Evolutionary conservation across 2,797 vertebrate genomes (phyloP).

Genomic region (Picus viridis): DNA sequence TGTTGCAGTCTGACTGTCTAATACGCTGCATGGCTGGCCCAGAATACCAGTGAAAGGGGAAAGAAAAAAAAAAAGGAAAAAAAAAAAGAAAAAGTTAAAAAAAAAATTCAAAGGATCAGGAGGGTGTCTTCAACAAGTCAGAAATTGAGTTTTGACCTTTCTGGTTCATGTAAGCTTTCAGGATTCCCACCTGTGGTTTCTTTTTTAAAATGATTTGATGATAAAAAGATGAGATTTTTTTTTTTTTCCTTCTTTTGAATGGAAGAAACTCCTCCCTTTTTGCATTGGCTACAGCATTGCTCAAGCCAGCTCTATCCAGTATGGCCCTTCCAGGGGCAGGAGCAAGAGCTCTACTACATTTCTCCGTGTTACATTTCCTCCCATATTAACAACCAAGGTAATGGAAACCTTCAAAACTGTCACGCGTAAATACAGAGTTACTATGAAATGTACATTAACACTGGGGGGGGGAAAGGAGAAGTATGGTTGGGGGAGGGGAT

Average conservation of each 20-base stretch:
- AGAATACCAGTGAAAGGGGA: neutral
- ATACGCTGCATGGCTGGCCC: constrained; percentile 34
- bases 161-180: constrained; percentile 63
- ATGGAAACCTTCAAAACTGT: neutral
- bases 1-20: constrained; percentile 26
- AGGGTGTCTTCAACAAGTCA: constrained; percentile 68
- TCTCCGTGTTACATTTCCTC: neutral
- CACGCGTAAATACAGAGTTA: neutral
- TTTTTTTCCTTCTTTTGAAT: constrained; percentile 48
- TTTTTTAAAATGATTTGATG: constrained; percentile 61
- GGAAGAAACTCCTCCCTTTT: constrained; percentile 51
- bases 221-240: constrained; percentile 25
- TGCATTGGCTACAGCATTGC: neutral
- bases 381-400: neutral
- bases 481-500: too few species aligned
- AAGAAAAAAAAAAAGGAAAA: too few species aligned
- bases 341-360: neutral
- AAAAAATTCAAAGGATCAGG: constrained; percentile 51
- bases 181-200: constrained; percentile 64
- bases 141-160: constrained; percentile 72
- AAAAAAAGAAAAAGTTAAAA: neutral
- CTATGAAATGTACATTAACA: neutral
- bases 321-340: neutral
- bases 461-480: too few species aligned
- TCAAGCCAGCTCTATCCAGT: neutral